These are phyloP conservation scores for Pseudococcus jackbeardsleyi DNA, from an alignment of 2,888 invertebrate species.

Conservation along the genomic window DNA sequence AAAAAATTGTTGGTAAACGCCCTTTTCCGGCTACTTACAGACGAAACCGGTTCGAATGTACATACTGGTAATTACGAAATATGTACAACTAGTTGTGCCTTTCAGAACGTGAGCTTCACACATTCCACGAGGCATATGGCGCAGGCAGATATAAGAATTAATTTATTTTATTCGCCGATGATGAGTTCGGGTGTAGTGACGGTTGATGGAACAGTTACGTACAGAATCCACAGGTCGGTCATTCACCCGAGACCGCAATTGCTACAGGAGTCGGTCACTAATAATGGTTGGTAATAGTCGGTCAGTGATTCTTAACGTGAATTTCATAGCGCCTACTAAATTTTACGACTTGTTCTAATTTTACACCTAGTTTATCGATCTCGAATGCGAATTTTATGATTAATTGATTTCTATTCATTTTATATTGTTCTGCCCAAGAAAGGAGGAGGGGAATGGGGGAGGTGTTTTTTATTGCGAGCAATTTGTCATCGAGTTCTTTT, in stretches of 20 bases:
- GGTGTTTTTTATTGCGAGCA: too few species aligned
- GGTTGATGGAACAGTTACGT: slow-evolving; percentile 63
- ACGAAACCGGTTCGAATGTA: slow-evolving; percentile 61
- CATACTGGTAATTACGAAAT: slow-evolving; percentile 62
- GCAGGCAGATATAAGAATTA: slow-evolving; percentile 51
- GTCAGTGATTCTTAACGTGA: slow-evolving; percentile 47
- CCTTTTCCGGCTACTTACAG: slow-evolving; percentile 60
- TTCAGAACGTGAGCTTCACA: slow-evolving; percentile 59
- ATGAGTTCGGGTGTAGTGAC: slow-evolving; percentile 60
- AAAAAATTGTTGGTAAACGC: slow-evolving; percentile 56
- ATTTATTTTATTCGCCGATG: slow-evolving; percentile 53
- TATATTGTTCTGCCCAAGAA: not conserved
- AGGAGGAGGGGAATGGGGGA: not conserved
- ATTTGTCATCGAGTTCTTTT: too few species aligned
- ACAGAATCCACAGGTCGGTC: slow-evolving; percentile 60
- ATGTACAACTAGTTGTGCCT: slow-evolving; percentile 52
- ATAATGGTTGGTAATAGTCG: slow-evolving; percentile 53
- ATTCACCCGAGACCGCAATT: slow-evolving; percentile 61
- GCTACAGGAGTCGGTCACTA: slow-evolving; percentile 56
- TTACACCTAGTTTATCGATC: not conserved
- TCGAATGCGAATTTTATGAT: not conserved
- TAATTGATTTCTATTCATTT: slow-evolving; percentile 5
- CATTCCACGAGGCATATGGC: slow-evolving; percentile 62
- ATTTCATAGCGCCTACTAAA: slow-evolving; percentile 30
- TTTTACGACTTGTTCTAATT: slow-evolving; percentile 10